Evolutionary conservation across 1,140 invertebrate species (phyloP), one percentile per base, ranked within the genome.

Genomic region (Drosophila orena): DNA sequence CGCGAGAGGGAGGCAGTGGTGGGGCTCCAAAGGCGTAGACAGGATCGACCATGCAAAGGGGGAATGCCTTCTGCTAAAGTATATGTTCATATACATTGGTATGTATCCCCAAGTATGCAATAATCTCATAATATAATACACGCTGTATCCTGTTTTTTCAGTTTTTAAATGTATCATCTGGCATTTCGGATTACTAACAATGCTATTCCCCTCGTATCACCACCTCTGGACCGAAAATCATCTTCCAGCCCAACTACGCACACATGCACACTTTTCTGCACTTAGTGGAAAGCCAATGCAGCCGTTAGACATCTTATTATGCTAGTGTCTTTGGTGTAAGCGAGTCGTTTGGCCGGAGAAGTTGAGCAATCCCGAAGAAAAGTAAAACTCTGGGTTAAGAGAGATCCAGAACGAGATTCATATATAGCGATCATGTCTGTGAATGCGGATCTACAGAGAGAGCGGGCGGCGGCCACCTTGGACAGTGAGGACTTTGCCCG

Each of bases 391-490:
- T 30, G 7, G 8, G 30, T 0, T 6, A 30, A 30, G 8, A 10
- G 30, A 6, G 49, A 30, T 12, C 14, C 5, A 43, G 30, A 55
- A 14, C 47, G 2, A 20, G 42, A n/a, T 17, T 4, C 20, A 22
- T 17, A 8, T 35, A 22, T 10, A 2, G 30, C 11, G 34, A 64
- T 12, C 35, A 70, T 70, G 68, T 71, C 68, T 22, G 44, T 64
- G 20, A 68, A 65, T 8, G 44, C 17, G 22, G 96, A 97, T 93
- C 93, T 98, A 47, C 92, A 94, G 76, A 94, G 93, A 56, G 97
- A 98, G 92, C 93, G 97, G 60, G 92, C 94, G 49, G 95, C 94
- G 78, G 96, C 96, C 77, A 95, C 94, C 2, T 96, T 98, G 91
- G 93, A 95, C 85, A 93, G 95, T 7, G 91, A 93, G 65, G 97